A percentile compares a stretch with the other conserved stretches of the same genome.
phyloP scores from a whole-genome alignment of 2,888 invertebrate genomes.

The Caprella mutica region DNA sequence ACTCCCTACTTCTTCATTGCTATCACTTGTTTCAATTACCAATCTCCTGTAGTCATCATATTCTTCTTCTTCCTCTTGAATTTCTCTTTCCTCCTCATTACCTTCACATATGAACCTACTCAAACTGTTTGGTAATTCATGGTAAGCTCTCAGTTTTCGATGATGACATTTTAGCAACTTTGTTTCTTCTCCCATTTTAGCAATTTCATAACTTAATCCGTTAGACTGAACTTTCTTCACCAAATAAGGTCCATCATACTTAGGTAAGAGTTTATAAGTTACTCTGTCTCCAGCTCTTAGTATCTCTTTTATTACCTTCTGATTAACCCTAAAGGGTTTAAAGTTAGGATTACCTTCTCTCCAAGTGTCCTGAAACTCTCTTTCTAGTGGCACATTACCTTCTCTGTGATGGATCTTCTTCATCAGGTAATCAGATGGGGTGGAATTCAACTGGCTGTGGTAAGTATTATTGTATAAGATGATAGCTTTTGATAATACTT shows the following conservation, averaged over 20 bases:
- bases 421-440: background rate
- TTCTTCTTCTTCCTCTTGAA: too few relatives aligned
- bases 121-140: too few relatives aligned
- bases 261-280: background rate
- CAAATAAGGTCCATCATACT: slow-evolving; percentile 3
- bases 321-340: background rate
- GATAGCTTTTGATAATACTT: background rate
- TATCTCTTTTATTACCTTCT: background rate
- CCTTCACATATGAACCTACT: too few relatives aligned
- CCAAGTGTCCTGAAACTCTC: background rate
- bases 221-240: too few relatives aligned
- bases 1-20: too few relatives aligned
- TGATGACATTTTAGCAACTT: too few relatives aligned
- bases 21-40: too few relatives aligned
- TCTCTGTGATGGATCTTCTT: background rate
- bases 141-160: too few relatives aligned
- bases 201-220: too few relatives aligned
- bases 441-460: background rate
- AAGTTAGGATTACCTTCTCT: slow-evolving; percentile 6
- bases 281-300: background rate
- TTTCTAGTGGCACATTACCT: background rate
- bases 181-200: too few relatives aligned
- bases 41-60: too few relatives aligned
- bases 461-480: slow-evolving; percentile 1
- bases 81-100: too few relatives aligned